These are phyloP conservation scores for Yoshiicerus persimilis DNA, from an alignment of 1,140 invertebrate species.

Conservation along the genomic window DNA sequence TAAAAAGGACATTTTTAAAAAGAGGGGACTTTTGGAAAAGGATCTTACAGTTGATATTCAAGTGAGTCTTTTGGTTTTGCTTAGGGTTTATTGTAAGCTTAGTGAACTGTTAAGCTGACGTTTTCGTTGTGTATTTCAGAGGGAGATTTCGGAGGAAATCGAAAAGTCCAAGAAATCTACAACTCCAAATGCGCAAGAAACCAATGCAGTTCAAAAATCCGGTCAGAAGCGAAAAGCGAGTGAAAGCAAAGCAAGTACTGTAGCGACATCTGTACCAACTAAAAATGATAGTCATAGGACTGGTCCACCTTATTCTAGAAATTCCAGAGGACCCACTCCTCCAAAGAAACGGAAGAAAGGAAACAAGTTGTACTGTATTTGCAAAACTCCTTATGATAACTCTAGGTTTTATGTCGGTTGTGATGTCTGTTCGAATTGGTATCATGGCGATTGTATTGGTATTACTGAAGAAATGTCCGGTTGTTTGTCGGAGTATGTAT, in stretches of 20 bases:
- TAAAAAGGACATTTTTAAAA: constrained; percentile 91
- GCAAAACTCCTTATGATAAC: constrained; percentile 91
- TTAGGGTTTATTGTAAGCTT: neutral
- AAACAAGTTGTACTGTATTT: constrained; percentile 88
- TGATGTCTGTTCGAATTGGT: constrained; percentile 97
- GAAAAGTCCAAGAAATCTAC: neutral
- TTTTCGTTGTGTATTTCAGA: constrained; percentile 54
- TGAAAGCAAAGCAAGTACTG: constrained; percentile 49
- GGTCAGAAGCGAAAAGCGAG: constrained; percentile 25
- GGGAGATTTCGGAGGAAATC: constrained; percentile 65
- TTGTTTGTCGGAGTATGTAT: constrained; percentile 84
- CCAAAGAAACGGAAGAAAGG: constrained; percentile 55
- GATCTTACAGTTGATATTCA: constrained; percentile 88
- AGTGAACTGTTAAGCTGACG: neutral
- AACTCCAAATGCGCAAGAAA: neutral
- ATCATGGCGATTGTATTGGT: constrained; percentile 94
- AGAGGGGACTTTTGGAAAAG: constrained; percentile 84
- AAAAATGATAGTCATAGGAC: constrained; percentile 34
- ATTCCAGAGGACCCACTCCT: constrained; percentile 41
- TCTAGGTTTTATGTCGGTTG: constrained; percentile 97
- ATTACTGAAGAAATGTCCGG: constrained; percentile 92
- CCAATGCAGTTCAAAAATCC: neutral
- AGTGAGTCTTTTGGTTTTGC: constrained; percentile 56
- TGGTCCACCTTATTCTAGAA: constrained; percentile 1
- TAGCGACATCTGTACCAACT: constrained; percentile 51